phyloP scores from a whole-genome alignment of 1,140 invertebrate genomes.

The Drosophila setifemur region DNA sequence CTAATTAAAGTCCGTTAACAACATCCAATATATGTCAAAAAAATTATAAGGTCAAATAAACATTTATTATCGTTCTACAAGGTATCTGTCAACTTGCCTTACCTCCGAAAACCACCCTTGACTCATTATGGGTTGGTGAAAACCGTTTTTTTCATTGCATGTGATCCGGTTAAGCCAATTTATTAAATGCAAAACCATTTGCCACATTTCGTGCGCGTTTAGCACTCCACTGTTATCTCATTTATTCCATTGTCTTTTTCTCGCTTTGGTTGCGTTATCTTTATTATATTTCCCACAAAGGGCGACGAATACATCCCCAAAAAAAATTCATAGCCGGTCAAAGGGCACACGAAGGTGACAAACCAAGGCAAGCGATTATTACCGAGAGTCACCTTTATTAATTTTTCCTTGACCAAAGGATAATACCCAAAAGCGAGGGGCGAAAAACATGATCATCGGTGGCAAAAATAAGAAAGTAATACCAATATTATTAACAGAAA shows the following conservation, averaged over 20 bases:
- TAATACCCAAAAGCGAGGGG: too few species aligned
- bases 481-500: constrained; percentile 46
- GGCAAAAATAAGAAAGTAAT: constrained; percentile 52
- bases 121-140: background rate
- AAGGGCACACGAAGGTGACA: constrained; percentile 39
- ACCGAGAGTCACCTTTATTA: constrained; percentile 69
- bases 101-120: too few species aligned
- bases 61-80: too few species aligned
- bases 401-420: constrained; percentile 64
- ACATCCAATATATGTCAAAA: too few species aligned
- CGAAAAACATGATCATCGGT: constrained; percentile 13
- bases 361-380: background rate
- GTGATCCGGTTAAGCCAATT: constrained; percentile 72
- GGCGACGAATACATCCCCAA: constrained; percentile 29
- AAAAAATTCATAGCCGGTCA: constrained; percentile 37
- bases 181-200: constrained; percentile 79
- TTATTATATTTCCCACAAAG: constrained; percentile 58
- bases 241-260: background rate
- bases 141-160: constrained; percentile 27
- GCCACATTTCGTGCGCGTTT: constrained; percentile 75
- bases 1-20: too few species aligned
- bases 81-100: too few species aligned
- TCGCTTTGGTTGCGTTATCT: constrained; percentile 53
- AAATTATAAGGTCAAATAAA: too few species aligned
- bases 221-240: constrained; percentile 19